phyloP scores from a whole-genome alignment of 2,113 vertebrate species.

The Prionailurus viverrinus region DNA sequence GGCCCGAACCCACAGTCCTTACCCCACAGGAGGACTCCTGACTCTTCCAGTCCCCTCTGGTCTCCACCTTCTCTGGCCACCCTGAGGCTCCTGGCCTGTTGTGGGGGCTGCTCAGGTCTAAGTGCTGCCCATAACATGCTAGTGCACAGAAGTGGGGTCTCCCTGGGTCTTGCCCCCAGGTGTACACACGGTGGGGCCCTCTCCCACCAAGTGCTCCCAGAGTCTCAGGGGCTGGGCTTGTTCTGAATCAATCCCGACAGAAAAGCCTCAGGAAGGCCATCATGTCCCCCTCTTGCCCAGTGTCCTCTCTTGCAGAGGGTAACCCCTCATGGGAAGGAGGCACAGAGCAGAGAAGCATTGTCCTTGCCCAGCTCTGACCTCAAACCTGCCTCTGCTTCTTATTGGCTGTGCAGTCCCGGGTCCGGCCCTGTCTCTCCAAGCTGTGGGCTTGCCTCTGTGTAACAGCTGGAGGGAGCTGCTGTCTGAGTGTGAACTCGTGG shows the following conservation, averaged over 20 bases:
- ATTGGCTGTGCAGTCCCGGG: too few relatives aligned
- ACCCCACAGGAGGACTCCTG: background rate
- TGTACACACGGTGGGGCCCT: background rate
- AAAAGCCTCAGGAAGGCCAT: background rate
- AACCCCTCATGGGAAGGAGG: too few relatives aligned
- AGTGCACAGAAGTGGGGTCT: background rate
- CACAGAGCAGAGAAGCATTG: background rate
- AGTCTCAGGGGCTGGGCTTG: background rate
- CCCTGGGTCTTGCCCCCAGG: background rate
- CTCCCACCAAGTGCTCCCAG: background rate
- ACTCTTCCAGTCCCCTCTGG: background rate
- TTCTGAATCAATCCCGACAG: background rate
- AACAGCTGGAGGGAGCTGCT: background rate
- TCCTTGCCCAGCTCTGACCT: background rate
- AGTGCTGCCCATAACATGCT: too few relatives aligned
- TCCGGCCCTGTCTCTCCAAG: background rate
- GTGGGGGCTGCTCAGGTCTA: too few relatives aligned
- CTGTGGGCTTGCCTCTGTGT: background rate
- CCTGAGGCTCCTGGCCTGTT: background rate
- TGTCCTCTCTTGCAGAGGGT: background rate
- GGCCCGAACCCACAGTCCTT: background rate
- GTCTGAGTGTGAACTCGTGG: background rate
- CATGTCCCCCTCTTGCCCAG: background rate
- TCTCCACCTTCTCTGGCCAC: background rate
- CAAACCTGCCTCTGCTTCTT: background rate